A percentile compares a stretch with the other conserved stretches of the same genome.
Evolutionary conservation across 2,888 invertebrate species (phyloP).

Genomic region (Rotaria magnacalcarata): DNA sequence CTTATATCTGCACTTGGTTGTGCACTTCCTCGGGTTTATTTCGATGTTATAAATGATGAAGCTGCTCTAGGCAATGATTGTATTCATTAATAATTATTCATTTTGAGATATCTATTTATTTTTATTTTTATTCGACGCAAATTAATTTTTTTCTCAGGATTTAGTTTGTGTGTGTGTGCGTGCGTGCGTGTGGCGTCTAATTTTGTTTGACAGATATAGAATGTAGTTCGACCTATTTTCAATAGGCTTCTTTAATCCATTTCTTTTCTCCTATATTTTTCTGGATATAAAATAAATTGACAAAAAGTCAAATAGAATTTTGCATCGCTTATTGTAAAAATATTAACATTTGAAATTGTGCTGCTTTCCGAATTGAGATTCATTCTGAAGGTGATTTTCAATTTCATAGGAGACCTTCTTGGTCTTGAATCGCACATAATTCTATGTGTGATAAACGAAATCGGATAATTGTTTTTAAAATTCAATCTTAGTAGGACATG

Average conservation of each 20-base stretch:
- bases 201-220: conserved; percentile 20
- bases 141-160: not conserved
- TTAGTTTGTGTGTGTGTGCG: not conserved
- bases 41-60: conserved; percentile 9
- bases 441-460: too few species aligned
- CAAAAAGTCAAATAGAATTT: too few species aligned
- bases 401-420: too few species aligned
- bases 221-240: conserved; percentile 14
- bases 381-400: too few species aligned
- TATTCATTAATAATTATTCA: not conserved
- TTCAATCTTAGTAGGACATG: too few species aligned
- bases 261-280: not conserved
- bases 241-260: not conserved
- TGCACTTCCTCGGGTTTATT: conserved; percentile 5
- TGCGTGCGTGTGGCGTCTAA: not conserved
- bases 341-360: too few species aligned
- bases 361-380: too few species aligned
- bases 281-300: too few species aligned
- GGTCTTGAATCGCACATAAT: too few species aligned
- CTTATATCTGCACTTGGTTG: not conserved
- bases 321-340: too few species aligned
- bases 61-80: not conserved
- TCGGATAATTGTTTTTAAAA: too few species aligned
- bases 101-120: not conserved
- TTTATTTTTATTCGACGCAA: not conserved